Conservation (phyloP, 2,888 invertebrate genomes). For the Mechanitis mazaeus region DNA sequence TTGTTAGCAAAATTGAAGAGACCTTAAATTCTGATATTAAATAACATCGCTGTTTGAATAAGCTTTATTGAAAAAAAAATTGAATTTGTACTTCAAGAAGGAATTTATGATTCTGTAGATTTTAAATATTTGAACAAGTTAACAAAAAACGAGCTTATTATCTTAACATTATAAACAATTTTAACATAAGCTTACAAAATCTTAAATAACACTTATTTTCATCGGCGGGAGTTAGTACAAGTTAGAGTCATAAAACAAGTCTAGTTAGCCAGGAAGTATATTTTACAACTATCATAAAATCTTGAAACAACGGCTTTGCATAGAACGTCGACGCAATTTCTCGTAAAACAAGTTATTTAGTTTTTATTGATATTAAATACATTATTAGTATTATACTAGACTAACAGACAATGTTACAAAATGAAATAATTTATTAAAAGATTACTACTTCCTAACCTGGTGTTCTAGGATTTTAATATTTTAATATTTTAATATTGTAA, state of each 20-base stretch:
- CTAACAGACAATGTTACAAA: not conserved
- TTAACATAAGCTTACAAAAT: conserved; percentile 1
- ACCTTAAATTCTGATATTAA: not conserved
- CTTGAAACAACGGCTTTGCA: conserved; percentile 12
- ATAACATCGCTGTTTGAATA: too few relatives aligned
- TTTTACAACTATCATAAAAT: conserved; percentile 15
- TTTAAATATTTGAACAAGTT: too few relatives aligned
- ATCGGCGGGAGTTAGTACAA: conserved; percentile 5
- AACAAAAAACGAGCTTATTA: not conserved
- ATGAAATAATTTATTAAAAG: not conserved
- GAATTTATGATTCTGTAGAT: too few relatives aligned
- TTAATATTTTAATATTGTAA: too few relatives aligned
- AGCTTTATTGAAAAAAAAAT: too few relatives aligned
- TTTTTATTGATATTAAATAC: conserved; percentile 6
- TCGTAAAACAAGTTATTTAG: conserved; percentile 10
- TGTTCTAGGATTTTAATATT: too few relatives aligned
- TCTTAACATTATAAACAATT: not conserved
- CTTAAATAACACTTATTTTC: conserved; percentile 2
- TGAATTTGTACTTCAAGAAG: too few relatives aligned
- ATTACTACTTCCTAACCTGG: too few relatives aligned
- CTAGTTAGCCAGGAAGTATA: conserved; percentile 19
- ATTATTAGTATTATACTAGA: not conserved
- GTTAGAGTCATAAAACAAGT: conserved; percentile 15
- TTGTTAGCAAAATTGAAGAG: conserved; percentile 8
- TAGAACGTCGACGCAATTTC: conserved; percentile 12